Conservation (phyloP, 2,797 vertebrate species). For the Coregonus sp. region DNA sequence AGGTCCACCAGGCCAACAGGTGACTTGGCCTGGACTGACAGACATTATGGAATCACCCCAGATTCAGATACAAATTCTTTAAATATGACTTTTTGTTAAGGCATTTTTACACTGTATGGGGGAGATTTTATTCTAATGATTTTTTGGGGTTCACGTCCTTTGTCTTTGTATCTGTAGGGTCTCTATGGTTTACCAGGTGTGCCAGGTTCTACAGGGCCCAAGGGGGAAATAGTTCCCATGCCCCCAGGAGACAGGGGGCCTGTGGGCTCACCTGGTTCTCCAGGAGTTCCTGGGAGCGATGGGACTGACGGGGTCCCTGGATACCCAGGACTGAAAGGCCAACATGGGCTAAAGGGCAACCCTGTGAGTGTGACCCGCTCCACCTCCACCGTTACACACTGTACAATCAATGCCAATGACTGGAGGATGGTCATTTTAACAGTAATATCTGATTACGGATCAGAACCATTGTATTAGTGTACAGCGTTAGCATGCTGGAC, state of each 20-base stretch:
- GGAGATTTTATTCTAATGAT: neutral
- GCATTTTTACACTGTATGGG: neutral
- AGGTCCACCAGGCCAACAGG: slow-evolving; percentile 60
- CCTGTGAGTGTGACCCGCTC: slow-evolving; percentile 35
- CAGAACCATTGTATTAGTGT: too few relatives aligned
- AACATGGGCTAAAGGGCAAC: slow-evolving; percentile 60
- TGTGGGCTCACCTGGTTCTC: slow-evolving; percentile 31
- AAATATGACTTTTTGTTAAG: neutral
- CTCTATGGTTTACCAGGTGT: slow-evolving; percentile 52
- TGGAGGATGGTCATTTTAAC: neutral
- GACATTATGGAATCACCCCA: neutral
- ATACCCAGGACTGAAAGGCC: slow-evolving; percentile 52
- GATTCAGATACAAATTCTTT: neutral
- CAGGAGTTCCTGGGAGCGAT: slow-evolving; percentile 41
- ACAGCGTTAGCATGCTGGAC: too few relatives aligned
- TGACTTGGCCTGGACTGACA: slow-evolving; percentile 19
- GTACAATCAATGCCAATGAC: neutral
- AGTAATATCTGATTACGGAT: neutral
- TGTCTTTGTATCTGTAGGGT: slow-evolving; percentile 50
- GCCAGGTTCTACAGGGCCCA: slow-evolving; percentile 42
- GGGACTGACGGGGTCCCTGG: slow-evolving; percentile 53
- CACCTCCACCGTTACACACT: too few relatives aligned
- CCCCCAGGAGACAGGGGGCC: slow-evolving; percentile 54
- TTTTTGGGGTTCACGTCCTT: neutral
- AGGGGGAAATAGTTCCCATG: slow-evolving; percentile 62